phyloP scores from a whole-genome alignment of 2,888 invertebrate species.

The Eupithecia tripunctaria region DNA sequence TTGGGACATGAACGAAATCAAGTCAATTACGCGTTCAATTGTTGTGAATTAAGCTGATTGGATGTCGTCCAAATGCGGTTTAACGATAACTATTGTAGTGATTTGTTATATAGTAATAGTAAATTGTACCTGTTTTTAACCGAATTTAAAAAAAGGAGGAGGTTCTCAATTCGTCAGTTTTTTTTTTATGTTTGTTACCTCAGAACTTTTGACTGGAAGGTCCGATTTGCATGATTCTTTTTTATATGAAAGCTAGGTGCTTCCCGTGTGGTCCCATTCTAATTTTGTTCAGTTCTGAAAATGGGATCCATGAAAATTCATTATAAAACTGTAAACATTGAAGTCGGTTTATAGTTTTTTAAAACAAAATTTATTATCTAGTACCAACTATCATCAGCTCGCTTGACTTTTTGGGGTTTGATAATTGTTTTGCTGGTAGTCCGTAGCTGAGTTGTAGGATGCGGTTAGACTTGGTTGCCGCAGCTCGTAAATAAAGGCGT shows the following conservation, averaged over 20 bases:
- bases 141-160: too few species aligned
- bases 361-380: too few species aligned
- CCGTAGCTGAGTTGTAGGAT: constrained; percentile 58
- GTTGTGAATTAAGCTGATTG: constrained; percentile 64
- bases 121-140: constrained; percentile 8
- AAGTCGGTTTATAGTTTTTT: too few species aligned
- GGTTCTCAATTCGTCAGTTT: too few species aligned
- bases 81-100: constrained; percentile 47
- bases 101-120: constrained; percentile 37
- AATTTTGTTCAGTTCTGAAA: too few species aligned
- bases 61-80: constrained; percentile 53
- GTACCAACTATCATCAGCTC: not conserved
- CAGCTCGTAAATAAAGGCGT: constrained; percentile 82
- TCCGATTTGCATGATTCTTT: too few species aligned
- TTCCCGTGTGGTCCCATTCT: too few species aligned
- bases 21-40: constrained; percentile 61
- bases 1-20: constrained; percentile 57
- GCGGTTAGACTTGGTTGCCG: constrained; percentile 73
- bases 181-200: too few species aligned
- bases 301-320: too few species aligned
- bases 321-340: too few species aligned
- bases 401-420: constrained; percentile 34
- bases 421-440: constrained; percentile 47
- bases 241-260: too few species aligned
- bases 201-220: too few species aligned